Base-by-base conservation (phyloP, 2,113 vertebrate genomes). In the Pelecanoides urinatrix region DNA sequence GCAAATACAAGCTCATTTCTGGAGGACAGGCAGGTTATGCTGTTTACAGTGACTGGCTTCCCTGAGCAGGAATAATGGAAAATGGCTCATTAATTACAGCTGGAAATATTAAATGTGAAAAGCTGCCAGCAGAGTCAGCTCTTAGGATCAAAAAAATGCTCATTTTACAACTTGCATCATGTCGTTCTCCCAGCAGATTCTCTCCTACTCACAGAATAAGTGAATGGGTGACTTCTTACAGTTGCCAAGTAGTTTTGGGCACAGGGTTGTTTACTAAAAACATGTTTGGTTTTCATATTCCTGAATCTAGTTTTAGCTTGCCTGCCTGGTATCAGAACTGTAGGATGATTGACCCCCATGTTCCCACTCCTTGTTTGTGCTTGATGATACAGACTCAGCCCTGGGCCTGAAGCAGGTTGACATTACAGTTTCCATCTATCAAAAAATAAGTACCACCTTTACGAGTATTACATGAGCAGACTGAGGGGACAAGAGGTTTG, bases 61-160 rank as follows among this genome's bases (percentile, higher is more conserved):
- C n/a, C 16, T 47, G 55, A 25, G 36, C 59, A 80, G 52, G 52
- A 80, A 20, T 29, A 49, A 38, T 88, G n/a, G 78, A 70, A 83
- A 83, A 63, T 6, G 29, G 42, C 17, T 94, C 56, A 70, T 90
- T 93, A 93, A 74, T 90, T 96, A 59, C 47, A 55, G 40, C 19
- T 88, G 76, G 38, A 94, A 83, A 92, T 83, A 83, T 22, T 87
- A 77, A 90, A 90, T 70, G 29, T 55, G 88, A 96, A 94, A 95
- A 38, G 23, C 81, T 96, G 66, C 52, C 73, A 53, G 49, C 30
- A 86, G 50, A 88, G 52, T 71, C 52, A 74, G 18, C 32, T 91
- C 50, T 40, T 40, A 53, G n/a, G n/a, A 75, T 73, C 90, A 58
- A 73, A 84, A 75, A 65, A 68, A 17, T 5, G 40, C 90, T 77